Percentiles rank a stretch among this genome's conserved stretches.
Evolutionary conservation across 2,888 invertebrate genomes (phyloP).

Genomic region (Mongoloraphidia duomilia): DNA sequence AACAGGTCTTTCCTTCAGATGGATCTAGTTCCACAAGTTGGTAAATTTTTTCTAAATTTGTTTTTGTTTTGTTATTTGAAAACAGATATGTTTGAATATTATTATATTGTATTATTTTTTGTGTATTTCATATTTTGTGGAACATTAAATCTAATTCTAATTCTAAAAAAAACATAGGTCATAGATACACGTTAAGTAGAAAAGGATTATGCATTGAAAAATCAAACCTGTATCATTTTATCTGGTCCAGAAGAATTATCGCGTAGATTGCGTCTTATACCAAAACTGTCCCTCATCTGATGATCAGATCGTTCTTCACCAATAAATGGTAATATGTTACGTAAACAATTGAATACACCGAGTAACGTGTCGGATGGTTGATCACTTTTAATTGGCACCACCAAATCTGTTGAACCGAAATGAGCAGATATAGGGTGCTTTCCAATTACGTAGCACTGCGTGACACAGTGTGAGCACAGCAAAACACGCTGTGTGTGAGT

Average conservation of each 20-base stretch:
- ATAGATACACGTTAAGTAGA: too few relatives aligned
- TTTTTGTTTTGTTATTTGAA: too few relatives aligned
- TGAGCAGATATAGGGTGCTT: too few relatives aligned
- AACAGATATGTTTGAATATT: too few relatives aligned
- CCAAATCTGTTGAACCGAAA: conserved; percentile 20
- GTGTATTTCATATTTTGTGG: too few relatives aligned
- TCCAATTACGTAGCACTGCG: too few relatives aligned
- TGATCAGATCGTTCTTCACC: conserved; percentile 17
- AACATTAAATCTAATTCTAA: neutral
- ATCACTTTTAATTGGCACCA: conserved; percentile 25
- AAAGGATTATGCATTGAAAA: conserved; percentile 13
- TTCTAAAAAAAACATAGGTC: conserved; percentile 6
- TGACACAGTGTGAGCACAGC: too few relatives aligned
- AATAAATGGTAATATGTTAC: conserved; percentile 44
- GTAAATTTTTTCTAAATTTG: too few relatives aligned
- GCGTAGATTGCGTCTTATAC: conserved; percentile 21
- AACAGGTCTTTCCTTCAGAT: too few relatives aligned
- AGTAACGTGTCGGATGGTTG: conserved; percentile 36
- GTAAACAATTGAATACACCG: conserved; percentile 50
- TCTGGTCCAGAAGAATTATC: conserved; percentile 23
- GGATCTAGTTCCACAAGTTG: too few relatives aligned
- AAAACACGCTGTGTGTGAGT: too few relatives aligned
- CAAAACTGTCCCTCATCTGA: conserved; percentile 24
- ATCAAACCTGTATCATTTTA: conserved; percentile 26
- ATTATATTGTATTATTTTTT: too few relatives aligned